A percentile compares a stretch with the other conserved stretches of the same genome.
These are phyloP conservation scores for Euura saliciscinereae DNA, from an alignment of 1,140 invertebrate species.

Conservation along the genomic window DNA sequence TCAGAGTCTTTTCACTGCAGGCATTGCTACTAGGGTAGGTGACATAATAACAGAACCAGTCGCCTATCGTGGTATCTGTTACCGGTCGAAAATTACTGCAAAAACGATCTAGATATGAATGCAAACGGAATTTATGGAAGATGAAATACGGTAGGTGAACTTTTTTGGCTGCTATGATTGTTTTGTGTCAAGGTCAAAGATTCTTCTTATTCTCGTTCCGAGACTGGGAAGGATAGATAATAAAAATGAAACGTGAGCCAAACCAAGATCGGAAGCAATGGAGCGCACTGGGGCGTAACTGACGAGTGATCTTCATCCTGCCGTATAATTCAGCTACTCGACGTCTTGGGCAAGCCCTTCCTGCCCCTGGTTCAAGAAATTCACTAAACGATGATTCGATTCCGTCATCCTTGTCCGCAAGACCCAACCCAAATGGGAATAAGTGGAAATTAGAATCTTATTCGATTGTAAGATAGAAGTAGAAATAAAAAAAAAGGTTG, in stretches of 20 bases:
- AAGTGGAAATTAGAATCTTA: not conserved
- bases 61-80: not conserved
- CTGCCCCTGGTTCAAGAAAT: constrained; percentile 2
- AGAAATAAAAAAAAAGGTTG: not conserved
- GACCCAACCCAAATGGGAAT: not conserved
- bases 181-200: too few relatives aligned
- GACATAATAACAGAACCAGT: not conserved
- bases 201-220: too few relatives aligned
- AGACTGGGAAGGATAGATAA: too few relatives aligned
- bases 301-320: constrained; percentile 3
- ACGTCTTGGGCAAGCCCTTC: not conserved
- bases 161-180: too few relatives aligned
- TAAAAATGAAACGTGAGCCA: not conserved
- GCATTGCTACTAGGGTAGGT: too few relatives aligned
- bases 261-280: not conserved
- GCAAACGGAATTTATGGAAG: too few relatives aligned
- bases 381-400: not conserved
- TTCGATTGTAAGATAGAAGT: not conserved
- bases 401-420: not conserved
- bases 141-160: too few relatives aligned
- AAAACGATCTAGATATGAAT: too few relatives aligned
- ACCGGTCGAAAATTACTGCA: not conserved
- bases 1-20: too few relatives aligned
- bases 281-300: constrained; percentile 1
- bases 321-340: not conserved